Percentiles rank a stretch among this genome's conserved stretches.
These are phyloP conservation scores for Xyrauchen texanus DNA, from an alignment of 2,113 vertebrate species.

Conservation along the genomic window DNA sequence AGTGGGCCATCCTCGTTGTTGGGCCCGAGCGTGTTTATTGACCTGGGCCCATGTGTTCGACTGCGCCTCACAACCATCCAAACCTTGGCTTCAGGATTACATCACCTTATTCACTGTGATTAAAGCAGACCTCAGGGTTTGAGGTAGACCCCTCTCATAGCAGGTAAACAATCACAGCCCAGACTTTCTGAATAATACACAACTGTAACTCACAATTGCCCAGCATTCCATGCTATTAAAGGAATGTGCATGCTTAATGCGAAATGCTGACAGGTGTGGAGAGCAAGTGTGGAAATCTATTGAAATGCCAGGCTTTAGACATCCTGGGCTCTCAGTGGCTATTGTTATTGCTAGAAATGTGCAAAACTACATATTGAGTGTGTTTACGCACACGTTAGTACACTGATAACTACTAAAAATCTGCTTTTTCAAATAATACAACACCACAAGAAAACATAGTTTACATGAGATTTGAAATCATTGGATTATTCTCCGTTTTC, in stretches of 20 bases:
- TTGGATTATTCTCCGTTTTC: no score
- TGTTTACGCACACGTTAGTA: no score
- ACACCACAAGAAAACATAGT: no score
- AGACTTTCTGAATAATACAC: conserved; percentile 26
- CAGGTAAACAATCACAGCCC: conserved; percentile 43
- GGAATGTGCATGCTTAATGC: no score
- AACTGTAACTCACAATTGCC: no score
- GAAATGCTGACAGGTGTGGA: conserved; percentile 61
- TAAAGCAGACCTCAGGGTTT: conserved; percentile 56
- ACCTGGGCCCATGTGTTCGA: conserved; percentile 12
- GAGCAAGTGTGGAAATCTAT: conserved; percentile 9
- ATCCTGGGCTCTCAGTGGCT: not conserved
- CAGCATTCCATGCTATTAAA: no score
- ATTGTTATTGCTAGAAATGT: not conserved
- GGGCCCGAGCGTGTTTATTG: not conserved
- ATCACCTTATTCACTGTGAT: conserved; percentile 56
- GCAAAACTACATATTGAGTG: no score
- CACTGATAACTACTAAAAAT: no score
- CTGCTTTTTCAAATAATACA: no score
- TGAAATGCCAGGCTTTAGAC: conserved; percentile 26
- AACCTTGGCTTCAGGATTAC: conserved; percentile 49
- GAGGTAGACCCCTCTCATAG: conserved; percentile 38
- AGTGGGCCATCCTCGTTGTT: no score
- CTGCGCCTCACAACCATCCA: conserved; percentile 15
- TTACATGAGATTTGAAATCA: no score